A percentile compares a stretch with the other conserved stretches of the same genome.
phyloP scores from a whole-genome alignment of 2,797 vertebrate genomes.

The Catamblyrhynchus diadema region DNA sequence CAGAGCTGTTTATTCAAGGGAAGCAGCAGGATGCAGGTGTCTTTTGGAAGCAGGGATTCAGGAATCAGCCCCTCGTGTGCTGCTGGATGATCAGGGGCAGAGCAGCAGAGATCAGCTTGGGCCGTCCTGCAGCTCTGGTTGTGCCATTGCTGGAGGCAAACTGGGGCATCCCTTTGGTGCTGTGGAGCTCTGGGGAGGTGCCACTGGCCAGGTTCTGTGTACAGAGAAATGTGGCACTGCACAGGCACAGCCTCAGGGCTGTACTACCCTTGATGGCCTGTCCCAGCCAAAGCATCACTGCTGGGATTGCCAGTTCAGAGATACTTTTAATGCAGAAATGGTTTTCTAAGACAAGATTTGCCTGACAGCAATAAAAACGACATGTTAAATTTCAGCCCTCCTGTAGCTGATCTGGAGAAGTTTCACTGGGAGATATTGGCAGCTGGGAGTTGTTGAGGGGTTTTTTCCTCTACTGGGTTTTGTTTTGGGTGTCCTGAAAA shows the following conservation, averaged over 20 bases:
- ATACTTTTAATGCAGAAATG: background rate
- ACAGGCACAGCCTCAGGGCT: fast-evolving
- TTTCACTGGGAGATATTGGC: background rate
- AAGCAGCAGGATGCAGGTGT: background rate
- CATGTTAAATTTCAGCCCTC: background rate
- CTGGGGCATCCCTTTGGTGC: background rate
- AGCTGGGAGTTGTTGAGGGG: background rate
- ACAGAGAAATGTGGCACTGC: fast-evolving
- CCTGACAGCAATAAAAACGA: background rate
- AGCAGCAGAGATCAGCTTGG: background rate
- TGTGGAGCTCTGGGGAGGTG: background rate
- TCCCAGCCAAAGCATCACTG: background rate
- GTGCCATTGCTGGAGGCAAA: background rate
- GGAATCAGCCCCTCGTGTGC: background rate
- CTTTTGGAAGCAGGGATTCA: background rate
- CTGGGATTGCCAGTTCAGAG: background rate
- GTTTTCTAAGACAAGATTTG: background rate
- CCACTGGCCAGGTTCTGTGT: fast-evolving
- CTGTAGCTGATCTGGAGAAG: background rate
- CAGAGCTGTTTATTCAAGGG: background rate
- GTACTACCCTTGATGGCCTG: background rate
- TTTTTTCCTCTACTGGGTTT: background rate
- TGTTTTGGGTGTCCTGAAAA: background rate
- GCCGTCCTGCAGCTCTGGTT: background rate
- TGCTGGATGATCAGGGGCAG: background rate